Evolutionary conservation across 1,140 invertebrate species (phyloP), one percentile per base, ranked within the genome.

Genomic region (Mya arenaria): DNA sequence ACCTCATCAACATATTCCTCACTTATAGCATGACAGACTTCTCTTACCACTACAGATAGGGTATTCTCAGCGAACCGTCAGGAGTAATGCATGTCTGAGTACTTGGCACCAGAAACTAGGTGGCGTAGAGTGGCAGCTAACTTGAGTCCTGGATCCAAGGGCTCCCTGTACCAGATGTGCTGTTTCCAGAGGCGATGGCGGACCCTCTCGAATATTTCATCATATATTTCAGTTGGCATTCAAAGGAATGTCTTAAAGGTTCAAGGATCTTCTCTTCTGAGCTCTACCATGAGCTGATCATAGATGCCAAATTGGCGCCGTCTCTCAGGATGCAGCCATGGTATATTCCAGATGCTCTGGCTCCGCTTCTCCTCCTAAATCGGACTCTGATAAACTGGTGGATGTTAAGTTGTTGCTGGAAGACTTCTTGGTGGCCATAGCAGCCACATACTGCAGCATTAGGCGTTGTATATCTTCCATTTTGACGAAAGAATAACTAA

Each of bases 31-130:
- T 48, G 41, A 48, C 41, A 48, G 10, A 48, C 41, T 19, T 48
- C 41, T 48, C 19, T 48, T 10, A 48, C 41, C 19, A 48, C 41
- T 48, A 48, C 19, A 48, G 41, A 48, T 10, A 48, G 41, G 41
- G 19, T 48, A 19, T 48, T 48, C 41, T 19, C 19, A 48, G 41
- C 41, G 19, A 48, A 10, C 10, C 41, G 41, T 19, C 41, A 48
- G 41, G 41, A 48, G 41, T 48, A 48, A 48, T 48, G 56, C 77
- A 79, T 48, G 63, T 69, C 41, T 15, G 39, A 56, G 65, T 71
- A 79, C 65, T 30, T 79, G 65, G 63, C 36, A 13, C 77, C 77
- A 79, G 65, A 71, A 13, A 41, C 77, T 19, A 79, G 63, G 34
- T 79, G 77, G 17, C 74, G 36, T 17, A 78, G 36, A 68, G 58